phyloP scores from a whole-genome alignment of 2,888 invertebrate genomes.

The Penaeus monodon region DNA sequence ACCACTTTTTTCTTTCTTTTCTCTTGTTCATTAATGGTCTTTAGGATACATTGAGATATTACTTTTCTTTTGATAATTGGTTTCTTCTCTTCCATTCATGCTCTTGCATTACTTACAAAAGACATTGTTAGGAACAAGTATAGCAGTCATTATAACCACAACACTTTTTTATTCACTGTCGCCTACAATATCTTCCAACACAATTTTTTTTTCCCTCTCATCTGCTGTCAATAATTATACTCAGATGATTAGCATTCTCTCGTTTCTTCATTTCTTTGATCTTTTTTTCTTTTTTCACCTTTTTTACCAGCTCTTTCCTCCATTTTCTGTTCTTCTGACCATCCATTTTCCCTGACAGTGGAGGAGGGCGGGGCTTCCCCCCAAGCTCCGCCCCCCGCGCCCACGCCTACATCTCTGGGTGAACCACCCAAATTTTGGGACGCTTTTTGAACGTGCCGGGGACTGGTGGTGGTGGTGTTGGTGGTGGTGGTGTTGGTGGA shows the following conservation, averaged over 20 bases:
- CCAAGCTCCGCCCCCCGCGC: conserved; percentile 58
- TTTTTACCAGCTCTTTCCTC: background rate
- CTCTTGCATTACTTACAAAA: too few relatives aligned
- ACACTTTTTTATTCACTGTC: too few relatives aligned
- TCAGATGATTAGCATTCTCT: too few relatives aligned
- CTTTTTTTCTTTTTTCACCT: background rate
- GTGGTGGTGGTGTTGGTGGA: conserved; percentile 57
- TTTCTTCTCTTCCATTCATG: background rate
- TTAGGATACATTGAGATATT: background rate
- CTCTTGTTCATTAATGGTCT: background rate
- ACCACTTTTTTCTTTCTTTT: background rate
- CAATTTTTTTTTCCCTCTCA: too few relatives aligned
- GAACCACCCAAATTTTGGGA: conserved; percentile 69
- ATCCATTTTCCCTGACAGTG: conserved; percentile 58
- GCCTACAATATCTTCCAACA: too few relatives aligned
- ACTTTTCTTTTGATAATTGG: conserved; percentile 8
- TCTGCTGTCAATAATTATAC: too few relatives aligned
- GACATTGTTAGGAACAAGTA: too few relatives aligned
- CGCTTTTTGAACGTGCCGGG: conserved; percentile 80
- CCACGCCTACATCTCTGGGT: conserved; percentile 64
- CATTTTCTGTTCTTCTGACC: conserved; percentile 51
- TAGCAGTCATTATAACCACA: too few relatives aligned
- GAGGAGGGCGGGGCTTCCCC: conserved; percentile 60
- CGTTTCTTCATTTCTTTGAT: too few relatives aligned
- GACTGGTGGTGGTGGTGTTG: conserved; percentile 48